Percentiles rank a stretch among this genome's conserved stretches.
phyloP scores from a whole-genome alignment of 1,140 invertebrate genomes.

The Drosophila mayri region DNA sequence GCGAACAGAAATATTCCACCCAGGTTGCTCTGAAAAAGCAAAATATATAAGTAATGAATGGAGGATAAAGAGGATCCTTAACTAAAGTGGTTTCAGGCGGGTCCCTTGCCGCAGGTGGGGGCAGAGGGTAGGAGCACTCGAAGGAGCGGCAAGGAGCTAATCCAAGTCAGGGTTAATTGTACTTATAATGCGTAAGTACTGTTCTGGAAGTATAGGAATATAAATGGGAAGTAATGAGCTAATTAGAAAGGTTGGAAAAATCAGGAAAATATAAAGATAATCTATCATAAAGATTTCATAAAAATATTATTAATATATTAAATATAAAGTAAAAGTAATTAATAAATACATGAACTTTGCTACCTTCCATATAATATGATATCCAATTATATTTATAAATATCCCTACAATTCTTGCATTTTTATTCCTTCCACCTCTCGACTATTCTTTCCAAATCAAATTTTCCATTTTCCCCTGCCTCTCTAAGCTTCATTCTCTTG shows the following conservation, averaged over 20 bases:
- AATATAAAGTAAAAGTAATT: neutral
- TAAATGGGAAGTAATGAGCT: neutral
- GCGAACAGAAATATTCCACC: slow-evolving; percentile 8
- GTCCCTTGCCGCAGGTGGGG: neutral
- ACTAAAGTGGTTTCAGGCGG: slow-evolving; percentile 16
- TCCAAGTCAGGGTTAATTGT: slow-evolving; percentile 27
- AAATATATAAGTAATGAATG: slow-evolving; percentile 12
- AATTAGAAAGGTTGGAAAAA: neutral
- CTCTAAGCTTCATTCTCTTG: slow-evolving; percentile 24
- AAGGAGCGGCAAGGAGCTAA: slow-evolving; percentile 12
- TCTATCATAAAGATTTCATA: no score
- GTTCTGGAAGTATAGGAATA: neutral
- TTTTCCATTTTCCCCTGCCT: neutral
- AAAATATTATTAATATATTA: no score
- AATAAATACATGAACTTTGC: neutral
- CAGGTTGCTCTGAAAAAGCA: neutral
- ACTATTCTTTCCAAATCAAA: neutral
- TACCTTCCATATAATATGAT: no score
- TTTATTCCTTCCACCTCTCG: neutral
- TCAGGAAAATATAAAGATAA: neutral
- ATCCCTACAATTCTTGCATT: neutral
- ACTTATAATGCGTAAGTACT: neutral
- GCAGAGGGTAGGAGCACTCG: neutral
- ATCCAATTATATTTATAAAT: neutral
- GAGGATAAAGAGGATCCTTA: slow-evolving; percentile 6